Conservation (phyloP, 1,140 invertebrate species). For the Oedothorax gibbosus region DNA sequence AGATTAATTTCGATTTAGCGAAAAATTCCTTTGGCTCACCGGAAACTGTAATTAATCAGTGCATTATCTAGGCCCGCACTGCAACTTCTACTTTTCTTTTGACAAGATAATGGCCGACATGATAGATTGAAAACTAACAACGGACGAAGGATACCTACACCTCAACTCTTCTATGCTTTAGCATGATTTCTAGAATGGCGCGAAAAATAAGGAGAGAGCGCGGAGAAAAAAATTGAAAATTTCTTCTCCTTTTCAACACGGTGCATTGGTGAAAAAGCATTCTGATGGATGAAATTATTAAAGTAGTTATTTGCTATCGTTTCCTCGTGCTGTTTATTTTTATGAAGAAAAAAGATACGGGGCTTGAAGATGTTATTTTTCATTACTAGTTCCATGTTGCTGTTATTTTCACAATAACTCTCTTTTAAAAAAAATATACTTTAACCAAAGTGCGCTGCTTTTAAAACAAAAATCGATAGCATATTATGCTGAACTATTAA, state of each 20-base stretch:
- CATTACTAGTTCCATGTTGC: background rate
- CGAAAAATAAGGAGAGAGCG: background rate
- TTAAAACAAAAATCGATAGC: no score
- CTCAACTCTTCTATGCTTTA: conserved; percentile 25
- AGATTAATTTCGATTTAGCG: conserved; percentile 60
- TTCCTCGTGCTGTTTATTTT: conserved; percentile 20
- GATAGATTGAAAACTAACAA: conserved; percentile 60
- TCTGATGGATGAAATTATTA: conserved; percentile 55
- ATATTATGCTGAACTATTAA: no score
- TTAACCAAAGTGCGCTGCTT: no score
- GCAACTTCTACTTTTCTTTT: conserved; percentile 57
- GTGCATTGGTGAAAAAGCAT: background rate
- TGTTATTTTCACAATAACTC: no score
- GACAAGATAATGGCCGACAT: conserved; percentile 57
- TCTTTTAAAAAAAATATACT: no score
- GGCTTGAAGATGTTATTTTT: background rate
- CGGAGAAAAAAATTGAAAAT: conserved; percentile 49
- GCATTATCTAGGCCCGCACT: conserved; percentile 43
- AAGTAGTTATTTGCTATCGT: conserved; percentile 48
- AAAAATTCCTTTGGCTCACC: conserved; percentile 39
- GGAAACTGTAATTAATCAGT: conserved; percentile 57
- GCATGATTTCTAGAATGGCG: conserved; percentile 36
- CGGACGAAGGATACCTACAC: conserved; percentile 35
- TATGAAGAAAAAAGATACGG: background rate
- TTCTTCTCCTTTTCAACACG: conserved; percentile 7